Percentiles rank a stretch among this genome's conserved stretches.
Evolutionary conservation across 2,888 invertebrate genomes (phyloP).

Genomic region (Heliconius ismenius): DNA sequence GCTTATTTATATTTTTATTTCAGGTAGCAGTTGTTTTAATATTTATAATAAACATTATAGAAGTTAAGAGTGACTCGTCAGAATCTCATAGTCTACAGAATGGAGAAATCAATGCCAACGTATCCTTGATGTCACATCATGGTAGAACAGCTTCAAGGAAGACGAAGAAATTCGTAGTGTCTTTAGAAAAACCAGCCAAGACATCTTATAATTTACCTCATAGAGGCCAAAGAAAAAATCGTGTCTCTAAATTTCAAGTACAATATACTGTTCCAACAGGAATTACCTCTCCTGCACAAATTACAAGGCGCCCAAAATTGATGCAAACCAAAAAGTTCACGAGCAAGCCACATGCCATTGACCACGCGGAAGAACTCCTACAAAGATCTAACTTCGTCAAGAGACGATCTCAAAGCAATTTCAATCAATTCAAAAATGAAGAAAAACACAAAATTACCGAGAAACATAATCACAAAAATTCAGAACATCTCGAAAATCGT

Average conservation of each 20-base stretch:
- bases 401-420: not conserved
- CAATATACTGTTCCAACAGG: not conserved
- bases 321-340: constrained; percentile 12
- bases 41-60: not conserved
- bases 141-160: no score
- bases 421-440: not conserved
- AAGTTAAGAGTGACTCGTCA: not conserved
- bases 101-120: not conserved
- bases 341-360: not conserved
- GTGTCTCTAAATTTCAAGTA: constrained; percentile 2
- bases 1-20: not conserved
- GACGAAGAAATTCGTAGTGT: not conserved
- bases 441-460: not conserved
- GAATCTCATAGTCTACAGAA: constrained; percentile 1
- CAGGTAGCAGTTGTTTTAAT: not conserved
- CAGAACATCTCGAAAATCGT: not conserved
- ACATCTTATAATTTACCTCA: not conserved
- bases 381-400: constrained; percentile 13
- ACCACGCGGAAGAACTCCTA: not conserved
- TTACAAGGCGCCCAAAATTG: constrained; percentile 5
- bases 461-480: not conserved
- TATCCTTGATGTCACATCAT: not conserved
- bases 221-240: not conserved
- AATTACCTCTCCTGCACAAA: not conserved
- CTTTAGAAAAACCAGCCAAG: not conserved